Base-by-base conservation (phyloP, 2,888 invertebrate species). In the Drosophila macrospina region DNA sequence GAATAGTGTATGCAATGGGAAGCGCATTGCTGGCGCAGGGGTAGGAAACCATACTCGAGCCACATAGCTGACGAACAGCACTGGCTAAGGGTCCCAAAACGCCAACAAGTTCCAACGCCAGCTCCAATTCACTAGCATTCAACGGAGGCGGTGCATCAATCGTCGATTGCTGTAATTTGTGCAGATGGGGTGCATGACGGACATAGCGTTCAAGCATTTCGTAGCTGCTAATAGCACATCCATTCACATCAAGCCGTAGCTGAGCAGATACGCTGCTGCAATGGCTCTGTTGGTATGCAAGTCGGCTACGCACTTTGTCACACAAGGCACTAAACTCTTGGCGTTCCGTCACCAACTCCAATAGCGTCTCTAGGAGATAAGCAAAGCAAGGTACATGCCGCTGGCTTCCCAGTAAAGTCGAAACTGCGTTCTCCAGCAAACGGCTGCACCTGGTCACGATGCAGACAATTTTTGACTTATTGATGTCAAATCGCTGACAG, bases 371-470 rank as follows among this genome's bases (percentile, higher is more conserved):
- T 6, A 80, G 36, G 13, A 65, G 32, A 20, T 79, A 47, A 0
- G 66, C 78, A 44, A 79, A 69, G 45, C 79, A 79, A 7, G 79
- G 80, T 13, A 72, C 30, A 61, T 79, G 75, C 1, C 75, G 63
- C 7, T 69, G 78, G 3, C 36, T 55, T 3, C 80, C 79, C 13
- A 79, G 24, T 7, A 78, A 26, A 0, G 50, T 42, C 2, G 42
- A 37, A 0, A 69, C 44, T 0, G 72, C 78, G 7, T 61, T 60
- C 32, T 80, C 75, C 11, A 79, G 20, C 36, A 78, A 24, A 4
- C 54, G 52, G n/a, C 34, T 62, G 28, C 52, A 56, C 3, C 28
- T 32, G 4, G 47, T 75, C 4, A 80, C 79, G 10, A 80, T 48
- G 36, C 79, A 78, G 7, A 47, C 41, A 4, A 79, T 67, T 36